Percentiles rank a stretch among this genome's conserved stretches.
These are phyloP conservation scores for Drosophila nannoptera DNA, from an alignment of 1,140 invertebrate species.

Conservation along the genomic window DNA sequence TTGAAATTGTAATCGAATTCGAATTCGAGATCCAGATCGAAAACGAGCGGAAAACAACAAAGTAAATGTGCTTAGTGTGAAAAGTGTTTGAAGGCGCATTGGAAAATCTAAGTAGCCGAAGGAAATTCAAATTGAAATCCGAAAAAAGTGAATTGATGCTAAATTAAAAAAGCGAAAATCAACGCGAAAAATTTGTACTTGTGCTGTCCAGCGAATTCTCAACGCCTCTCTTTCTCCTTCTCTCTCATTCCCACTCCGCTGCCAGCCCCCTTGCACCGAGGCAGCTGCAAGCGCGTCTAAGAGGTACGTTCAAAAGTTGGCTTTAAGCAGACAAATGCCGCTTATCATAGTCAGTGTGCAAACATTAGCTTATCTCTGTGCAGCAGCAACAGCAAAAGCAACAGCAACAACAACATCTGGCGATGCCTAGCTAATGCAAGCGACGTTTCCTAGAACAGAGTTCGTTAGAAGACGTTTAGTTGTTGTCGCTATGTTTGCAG, in stretches of 20 bases:
- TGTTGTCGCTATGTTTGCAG: constrained; percentile 42
- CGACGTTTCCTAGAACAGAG: constrained; percentile 37
- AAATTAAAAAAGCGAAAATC: constrained; percentile 10
- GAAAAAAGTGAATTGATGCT: no score
- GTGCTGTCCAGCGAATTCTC: not conserved
- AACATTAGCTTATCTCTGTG: constrained; percentile 48
- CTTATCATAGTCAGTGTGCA: constrained; percentile 53
- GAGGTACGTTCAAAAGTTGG: constrained; percentile 61
- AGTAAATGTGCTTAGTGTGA: constrained; percentile 12
- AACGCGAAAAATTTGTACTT: constrained; percentile 3
- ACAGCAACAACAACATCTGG: constrained; percentile 9
- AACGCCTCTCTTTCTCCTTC: not conserved
- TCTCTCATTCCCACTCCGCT: not conserved
- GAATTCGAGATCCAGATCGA: constrained; percentile 30
- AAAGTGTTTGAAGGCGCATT: constrained; percentile 14
- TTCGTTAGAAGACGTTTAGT: constrained; percentile 36
- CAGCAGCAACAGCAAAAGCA: not conserved
- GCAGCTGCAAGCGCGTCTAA: constrained; percentile 53
- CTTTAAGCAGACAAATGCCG: constrained; percentile 7
- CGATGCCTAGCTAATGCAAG: constrained; percentile 33
- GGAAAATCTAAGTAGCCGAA: not conserved
- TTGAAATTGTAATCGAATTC: constrained; percentile 50
- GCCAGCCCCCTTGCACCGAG: constrained; percentile 8
- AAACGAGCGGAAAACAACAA: constrained; percentile 53
- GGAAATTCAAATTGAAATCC: not conserved